Percentiles rank a stretch among this genome's conserved stretches.
Conservation (phyloP, 2,888 invertebrate genomes). For the Philopedon plagiatum region DNA sequence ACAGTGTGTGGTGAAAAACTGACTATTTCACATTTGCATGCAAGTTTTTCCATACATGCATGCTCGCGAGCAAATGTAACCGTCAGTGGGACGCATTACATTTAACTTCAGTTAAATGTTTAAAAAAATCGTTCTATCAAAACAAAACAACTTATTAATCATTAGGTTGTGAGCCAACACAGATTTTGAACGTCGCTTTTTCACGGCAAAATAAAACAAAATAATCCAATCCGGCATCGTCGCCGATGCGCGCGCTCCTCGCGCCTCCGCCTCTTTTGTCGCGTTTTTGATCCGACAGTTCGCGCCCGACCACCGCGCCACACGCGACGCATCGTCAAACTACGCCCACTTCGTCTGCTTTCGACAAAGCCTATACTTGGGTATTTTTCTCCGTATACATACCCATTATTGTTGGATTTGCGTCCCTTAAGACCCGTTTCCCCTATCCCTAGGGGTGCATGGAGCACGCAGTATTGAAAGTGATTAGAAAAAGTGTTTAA, state of each 20-base stretch:
- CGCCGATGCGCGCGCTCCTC: conserved; percentile 33
- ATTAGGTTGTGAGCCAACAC: too few relatives aligned
- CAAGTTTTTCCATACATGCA: too few relatives aligned
- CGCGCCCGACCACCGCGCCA: conserved; percentile 41
- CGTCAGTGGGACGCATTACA: too few relatives aligned
- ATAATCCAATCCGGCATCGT: conserved; percentile 26
- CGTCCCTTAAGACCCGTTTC: background rate
- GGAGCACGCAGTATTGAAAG: background rate
- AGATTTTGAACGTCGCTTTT: too few relatives aligned
- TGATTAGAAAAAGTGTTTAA: background rate
- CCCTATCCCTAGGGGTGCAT: conserved; percentile 4
- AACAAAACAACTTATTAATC: too few relatives aligned
- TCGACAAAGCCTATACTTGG: background rate
- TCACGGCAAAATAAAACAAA: background rate
- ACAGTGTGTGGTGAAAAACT: too few relatives aligned
- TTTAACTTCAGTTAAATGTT: too few relatives aligned
- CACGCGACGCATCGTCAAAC: conserved; percentile 26
- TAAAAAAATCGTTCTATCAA: too few relatives aligned
- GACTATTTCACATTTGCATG: too few relatives aligned
- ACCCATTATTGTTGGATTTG: background rate
- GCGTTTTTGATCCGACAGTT: conserved; percentile 32
- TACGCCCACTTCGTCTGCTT: conserved; percentile 32
- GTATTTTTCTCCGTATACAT: background rate
- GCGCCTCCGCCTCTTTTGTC: conserved; percentile 41
- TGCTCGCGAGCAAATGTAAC: too few relatives aligned